Percentiles rank a stretch among this genome's conserved stretches.
phyloP scores from a whole-genome alignment of 2,888 invertebrate species.

The Meta bourneti region DNA sequence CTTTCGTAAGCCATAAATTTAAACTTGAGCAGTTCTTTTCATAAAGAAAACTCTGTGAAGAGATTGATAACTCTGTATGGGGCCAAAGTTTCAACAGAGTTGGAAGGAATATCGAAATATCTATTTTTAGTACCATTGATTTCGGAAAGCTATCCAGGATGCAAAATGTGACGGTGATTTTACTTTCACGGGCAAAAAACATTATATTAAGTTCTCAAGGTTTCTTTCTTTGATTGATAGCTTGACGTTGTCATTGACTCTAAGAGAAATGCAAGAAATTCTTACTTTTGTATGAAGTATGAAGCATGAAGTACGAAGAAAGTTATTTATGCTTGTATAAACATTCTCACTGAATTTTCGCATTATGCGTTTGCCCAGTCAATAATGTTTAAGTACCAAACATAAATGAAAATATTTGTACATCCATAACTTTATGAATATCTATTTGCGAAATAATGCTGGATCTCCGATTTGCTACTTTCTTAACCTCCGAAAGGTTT shows the following conservation, averaged over 20 bases:
- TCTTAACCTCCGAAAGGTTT: too few relatives aligned
- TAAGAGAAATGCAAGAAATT: not conserved
- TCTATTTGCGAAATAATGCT: too few relatives aligned
- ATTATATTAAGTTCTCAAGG: not conserved
- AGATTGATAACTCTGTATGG: not conserved
- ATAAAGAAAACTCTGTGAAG: not conserved
- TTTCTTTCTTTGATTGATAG: not conserved
- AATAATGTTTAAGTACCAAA: too few relatives aligned
- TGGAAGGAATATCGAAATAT: not conserved
- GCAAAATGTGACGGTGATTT: not conserved
- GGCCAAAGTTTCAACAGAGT: conserved; percentile 10
- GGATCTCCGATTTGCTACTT: too few relatives aligned
- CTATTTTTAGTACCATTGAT: conserved; percentile 4
- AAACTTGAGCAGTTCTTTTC: not conserved
- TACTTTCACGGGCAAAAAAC: not conserved
- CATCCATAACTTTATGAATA: too few relatives aligned
- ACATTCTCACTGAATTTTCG: too few relatives aligned
- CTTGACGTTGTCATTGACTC: conserved; percentile 5
- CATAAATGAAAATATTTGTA: too few relatives aligned
- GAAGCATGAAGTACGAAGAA: not conserved
- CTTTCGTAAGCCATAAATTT: not conserved
- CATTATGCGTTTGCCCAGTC: too few relatives aligned
- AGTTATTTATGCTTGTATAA: not conserved
- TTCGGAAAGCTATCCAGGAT: not conserved
- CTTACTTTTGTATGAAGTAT: not conserved